Evolutionary conservation across 2,113 vertebrate species (phyloP).

Genomic region (Nothoprocta perdicaria): DNA sequence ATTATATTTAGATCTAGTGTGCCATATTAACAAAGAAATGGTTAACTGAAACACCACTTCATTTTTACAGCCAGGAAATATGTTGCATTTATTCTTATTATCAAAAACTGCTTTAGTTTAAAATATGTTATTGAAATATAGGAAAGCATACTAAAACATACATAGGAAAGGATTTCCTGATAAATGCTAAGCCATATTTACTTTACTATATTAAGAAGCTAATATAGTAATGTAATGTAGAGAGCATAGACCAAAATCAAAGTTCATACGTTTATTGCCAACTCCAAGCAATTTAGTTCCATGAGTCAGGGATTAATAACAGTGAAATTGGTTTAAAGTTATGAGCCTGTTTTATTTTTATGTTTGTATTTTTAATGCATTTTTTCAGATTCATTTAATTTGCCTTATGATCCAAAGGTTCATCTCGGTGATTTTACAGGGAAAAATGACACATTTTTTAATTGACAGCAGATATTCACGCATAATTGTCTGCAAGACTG

Average conservation of each 20-base stretch:
- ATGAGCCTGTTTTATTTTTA: conserved; percentile 42
- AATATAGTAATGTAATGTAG: conserved; percentile 39
- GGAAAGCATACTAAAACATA: background rate
- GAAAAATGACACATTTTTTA: background rate
- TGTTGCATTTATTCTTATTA: background rate
- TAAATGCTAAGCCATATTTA: conserved; percentile 46
- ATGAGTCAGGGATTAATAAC: conserved; percentile 37
- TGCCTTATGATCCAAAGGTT: background rate
- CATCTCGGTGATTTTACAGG: background rate
- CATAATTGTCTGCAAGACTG: background rate
- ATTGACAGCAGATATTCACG: conserved; percentile 5
- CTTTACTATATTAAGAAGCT: conserved; percentile 53
- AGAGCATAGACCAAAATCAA: conserved; percentile 30
- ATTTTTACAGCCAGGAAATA: background rate
- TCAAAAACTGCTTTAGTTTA: conserved; percentile 14
- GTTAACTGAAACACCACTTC: conserved; percentile 3
- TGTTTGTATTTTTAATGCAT: conserved; percentile 26
- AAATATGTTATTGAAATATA: background rate
- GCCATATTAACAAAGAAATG: background rate
- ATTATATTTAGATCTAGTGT: background rate
- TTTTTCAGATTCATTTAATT: conserved; percentile 12
- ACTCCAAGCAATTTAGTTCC: conserved; percentile 28
- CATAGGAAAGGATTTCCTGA: conserved; percentile 32
- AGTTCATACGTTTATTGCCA: conserved; percentile 33
- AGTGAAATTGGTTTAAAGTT: conserved; percentile 48